Percentiles rank a stretch among this genome's conserved stretches.
phyloP scores from a whole-genome alignment of 2,113 vertebrate genomes.

The Fregata magnificens region DNA sequence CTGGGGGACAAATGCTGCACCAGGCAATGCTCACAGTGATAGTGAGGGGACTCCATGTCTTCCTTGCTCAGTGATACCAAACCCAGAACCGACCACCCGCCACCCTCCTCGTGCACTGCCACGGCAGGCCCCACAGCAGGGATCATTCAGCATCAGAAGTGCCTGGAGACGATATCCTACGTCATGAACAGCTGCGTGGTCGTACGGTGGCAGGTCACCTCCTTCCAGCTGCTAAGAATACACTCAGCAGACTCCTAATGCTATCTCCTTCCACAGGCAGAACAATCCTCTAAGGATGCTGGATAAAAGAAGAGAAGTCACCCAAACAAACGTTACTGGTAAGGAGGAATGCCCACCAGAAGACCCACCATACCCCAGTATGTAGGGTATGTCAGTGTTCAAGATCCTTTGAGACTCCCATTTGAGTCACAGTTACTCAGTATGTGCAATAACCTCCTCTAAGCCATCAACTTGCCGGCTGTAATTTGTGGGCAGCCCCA shows the following conservation, averaged over 20 bases:
- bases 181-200: background rate
- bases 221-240: background rate
- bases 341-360: background rate
- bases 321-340: background rate
- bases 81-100: background rate
- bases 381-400: accelerated
- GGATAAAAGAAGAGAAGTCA: background rate
- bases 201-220: background rate
- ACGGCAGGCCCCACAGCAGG: background rate
- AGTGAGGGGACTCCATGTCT: accelerated
- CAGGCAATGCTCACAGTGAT: accelerated
- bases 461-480: background rate
- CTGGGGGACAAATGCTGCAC: background rate
- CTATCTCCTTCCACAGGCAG: background rate
- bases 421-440: background rate
- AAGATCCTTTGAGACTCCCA: background rate
- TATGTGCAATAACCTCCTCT: background rate
- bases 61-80: background rate
- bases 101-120: accelerated
- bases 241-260: background rate
- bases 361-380: background rate
- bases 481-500: background rate
- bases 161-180: background rate
- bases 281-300: background rate
- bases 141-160: background rate